phyloP scores from a whole-genome alignment of 2,113 vertebrate species.

The Aviceda subcristata region DNA sequence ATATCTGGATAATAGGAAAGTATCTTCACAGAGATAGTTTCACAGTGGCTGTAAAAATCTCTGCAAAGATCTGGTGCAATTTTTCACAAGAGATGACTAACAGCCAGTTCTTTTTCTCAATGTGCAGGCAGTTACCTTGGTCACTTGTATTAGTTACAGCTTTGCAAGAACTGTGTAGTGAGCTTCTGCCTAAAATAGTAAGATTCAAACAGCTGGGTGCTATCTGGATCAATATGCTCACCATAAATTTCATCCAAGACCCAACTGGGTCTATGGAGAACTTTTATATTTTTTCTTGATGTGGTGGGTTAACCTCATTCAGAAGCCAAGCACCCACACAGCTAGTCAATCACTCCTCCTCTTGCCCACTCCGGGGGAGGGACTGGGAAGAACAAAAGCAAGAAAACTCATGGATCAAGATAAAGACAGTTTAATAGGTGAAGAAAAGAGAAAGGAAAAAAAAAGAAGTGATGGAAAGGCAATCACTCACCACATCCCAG shows the following conservation, averaged over 20 bases:
- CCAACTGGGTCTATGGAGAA: not conserved
- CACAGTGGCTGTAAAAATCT: not conserved
- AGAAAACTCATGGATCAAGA: not conserved
- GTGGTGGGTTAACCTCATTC: not conserved
- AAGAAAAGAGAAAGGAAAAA: not conserved
- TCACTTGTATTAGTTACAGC: not conserved
- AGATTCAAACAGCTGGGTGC: not conserved
- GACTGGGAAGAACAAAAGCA: not conserved
- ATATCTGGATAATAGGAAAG: not conserved
- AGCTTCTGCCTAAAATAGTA: not conserved
- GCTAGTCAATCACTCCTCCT: not conserved
- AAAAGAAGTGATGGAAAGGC: not conserved
- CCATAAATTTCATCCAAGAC: not conserved
- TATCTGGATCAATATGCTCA: not conserved
- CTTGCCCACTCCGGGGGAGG: not conserved
- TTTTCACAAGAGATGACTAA: not conserved
- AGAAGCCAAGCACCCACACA: not conserved
- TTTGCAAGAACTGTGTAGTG: not conserved
- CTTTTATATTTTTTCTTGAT: not conserved
- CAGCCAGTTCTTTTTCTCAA: not conserved
- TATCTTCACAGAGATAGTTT: not conserved
- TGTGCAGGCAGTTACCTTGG: not conserved
- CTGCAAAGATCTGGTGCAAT: not conserved
- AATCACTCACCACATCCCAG: not conserved
- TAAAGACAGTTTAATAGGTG: not conserved